These are phyloP conservation scores for Oligia strigilis DNA, from an alignment of 2,888 invertebrate genomes.

Conservation along the genomic window DNA sequence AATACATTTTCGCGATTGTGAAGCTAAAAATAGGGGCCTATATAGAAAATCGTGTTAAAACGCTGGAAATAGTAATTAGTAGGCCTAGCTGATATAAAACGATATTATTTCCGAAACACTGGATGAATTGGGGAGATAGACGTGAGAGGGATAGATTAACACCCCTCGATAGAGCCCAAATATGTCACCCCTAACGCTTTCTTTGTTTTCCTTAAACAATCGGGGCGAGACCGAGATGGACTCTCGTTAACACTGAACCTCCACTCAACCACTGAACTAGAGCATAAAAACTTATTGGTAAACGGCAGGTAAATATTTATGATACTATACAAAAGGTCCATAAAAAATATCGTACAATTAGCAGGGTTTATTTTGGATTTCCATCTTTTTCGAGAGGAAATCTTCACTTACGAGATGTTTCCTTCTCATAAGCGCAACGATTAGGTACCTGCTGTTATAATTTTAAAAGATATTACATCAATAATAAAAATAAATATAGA, in stretches of 20 bases:
- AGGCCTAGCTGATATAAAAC: not conserved
- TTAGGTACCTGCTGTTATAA: not conserved
- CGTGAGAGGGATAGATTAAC: conserved; percentile 3
- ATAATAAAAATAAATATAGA: conserved; percentile 65
- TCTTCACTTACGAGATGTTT: conserved; percentile 1
- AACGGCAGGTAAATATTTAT: conserved; percentile 20
- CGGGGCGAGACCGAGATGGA: conserved; percentile 28
- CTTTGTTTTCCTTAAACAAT: conserved; percentile 60
- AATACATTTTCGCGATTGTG: conserved; percentile 23
- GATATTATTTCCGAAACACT: conserved; percentile 3
- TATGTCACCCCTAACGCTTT: conserved; percentile 45
- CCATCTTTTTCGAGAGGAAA: conserved; percentile 9
- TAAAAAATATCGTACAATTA: conserved; percentile 32
- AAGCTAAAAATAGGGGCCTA: conserved; percentile 43
- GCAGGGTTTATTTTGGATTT: conserved; percentile 10
- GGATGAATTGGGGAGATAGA: conserved; percentile 6
- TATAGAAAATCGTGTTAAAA: conserved; percentile 17
- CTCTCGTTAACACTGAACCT: conserved; percentile 4
- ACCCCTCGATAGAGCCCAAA: conserved; percentile 35
- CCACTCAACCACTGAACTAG: not conserved
- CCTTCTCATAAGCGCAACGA: not conserved
- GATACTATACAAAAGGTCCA: conserved; percentile 9
- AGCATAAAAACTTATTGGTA: not conserved
- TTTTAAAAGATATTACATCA: conserved; percentile 24
- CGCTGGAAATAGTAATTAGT: not conserved